Percentiles rank a stretch among this genome's conserved stretches.
Evolutionary conservation across 2,888 invertebrate genomes (phyloP).

Genomic region (Willowsia nigromaculata): DNA sequence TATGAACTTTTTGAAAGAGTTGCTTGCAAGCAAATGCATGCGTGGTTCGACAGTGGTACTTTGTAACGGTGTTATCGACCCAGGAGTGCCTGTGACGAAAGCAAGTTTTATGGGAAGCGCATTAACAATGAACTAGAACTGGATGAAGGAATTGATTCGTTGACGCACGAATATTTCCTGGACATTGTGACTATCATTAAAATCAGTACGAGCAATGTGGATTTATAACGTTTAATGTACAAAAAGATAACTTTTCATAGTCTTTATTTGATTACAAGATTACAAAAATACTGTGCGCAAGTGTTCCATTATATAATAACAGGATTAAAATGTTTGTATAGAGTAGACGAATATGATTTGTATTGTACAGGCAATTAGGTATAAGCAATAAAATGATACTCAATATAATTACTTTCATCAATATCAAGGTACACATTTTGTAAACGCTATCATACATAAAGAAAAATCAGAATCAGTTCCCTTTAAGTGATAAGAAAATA

Average conservation of each 20-base stretch:
- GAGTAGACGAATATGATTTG: too few species aligned
- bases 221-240: not conserved
- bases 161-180: too few species aligned
- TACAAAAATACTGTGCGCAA: conserved; percentile 19
- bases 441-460: not conserved
- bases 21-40: too few species aligned
- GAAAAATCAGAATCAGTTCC: not conserved
- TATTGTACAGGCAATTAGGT: not conserved
- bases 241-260: not conserved
- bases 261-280: conserved; percentile 18
- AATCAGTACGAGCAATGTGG: too few species aligned
- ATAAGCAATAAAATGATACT: not conserved
- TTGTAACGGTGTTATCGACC: too few species aligned
- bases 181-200: too few species aligned
- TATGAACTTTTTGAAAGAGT: not conserved
- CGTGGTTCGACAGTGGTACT: too few species aligned
- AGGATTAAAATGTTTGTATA: too few species aligned
- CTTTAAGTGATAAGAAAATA: not conserved
- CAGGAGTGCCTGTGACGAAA: too few species aligned
- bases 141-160: too few species aligned
- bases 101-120: too few species aligned
- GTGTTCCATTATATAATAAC: not conserved
- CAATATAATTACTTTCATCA: not conserved
- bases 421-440: not conserved
- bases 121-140: too few species aligned